Evolutionary conservation across 2,888 invertebrate genomes (phyloP), one percentile per base, ranked within the genome.

Genomic region (Drosophila sordidula): DNA sequence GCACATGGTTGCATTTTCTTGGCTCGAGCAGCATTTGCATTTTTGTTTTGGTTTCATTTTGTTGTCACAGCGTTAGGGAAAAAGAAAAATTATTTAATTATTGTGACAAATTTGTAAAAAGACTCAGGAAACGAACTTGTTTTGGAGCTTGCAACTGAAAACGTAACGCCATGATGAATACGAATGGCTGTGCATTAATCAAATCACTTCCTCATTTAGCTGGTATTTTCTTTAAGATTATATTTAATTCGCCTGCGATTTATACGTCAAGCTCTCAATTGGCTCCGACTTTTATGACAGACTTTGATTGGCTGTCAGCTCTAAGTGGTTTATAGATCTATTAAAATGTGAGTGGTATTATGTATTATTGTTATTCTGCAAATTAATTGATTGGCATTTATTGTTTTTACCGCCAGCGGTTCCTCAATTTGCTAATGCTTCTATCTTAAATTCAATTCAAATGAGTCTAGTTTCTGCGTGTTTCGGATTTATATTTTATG

Each of bases 121-220:
- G 87, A 89, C 83, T 72, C 69, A 87, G 89, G 87, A 89, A 87
- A 75, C 77, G 75, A 89, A 87, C 83, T 70, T 51, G 73, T 62
- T 75, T 68, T 6, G 45, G 14, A 51, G 58, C 63, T 12, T 34
- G 4, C 34, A 34, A 34, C 34, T 34, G 34, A 29, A 29, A 29
- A 29, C 9, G 41, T 29, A 26, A 47, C 25, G 12, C 22, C 11
- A 12, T 22, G 39, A 11, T 51, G 47, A 11, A 51, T 34, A 25
- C 39, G 16, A 52, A 72, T 63, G 52, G 65, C 56, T 44, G 55
- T 38, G 57, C 59, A 78, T 87, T 67, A 74, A 79, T 79, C 79
- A 83, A 66, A 58, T 62, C 44, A 82, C 75, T 87, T 87, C 87
- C 80, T 79, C 45, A 29, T 51, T 56, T 49, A 44, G 38, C 11